A percentile compares a stretch with the other conserved stretches of the same genome.
These are phyloP conservation scores for Apotomis capreana DNA, from an alignment of 2,888 invertebrate genomes.

Conservation along the genomic window DNA sequence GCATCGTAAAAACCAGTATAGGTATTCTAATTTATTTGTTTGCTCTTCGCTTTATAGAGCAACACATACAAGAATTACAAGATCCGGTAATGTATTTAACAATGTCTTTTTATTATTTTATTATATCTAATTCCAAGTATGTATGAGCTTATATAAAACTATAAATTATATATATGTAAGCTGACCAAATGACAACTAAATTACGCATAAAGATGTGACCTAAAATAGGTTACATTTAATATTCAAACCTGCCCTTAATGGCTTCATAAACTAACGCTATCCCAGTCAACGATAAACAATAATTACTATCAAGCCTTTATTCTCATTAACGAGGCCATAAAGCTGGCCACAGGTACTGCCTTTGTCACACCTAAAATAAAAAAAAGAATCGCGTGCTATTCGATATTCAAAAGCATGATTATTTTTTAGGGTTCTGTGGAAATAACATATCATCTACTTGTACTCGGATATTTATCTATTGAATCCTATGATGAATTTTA, in stretches of 20 bases:
- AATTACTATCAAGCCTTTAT: slow-evolving; percentile 12
- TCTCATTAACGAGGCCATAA: slow-evolving; percentile 25
- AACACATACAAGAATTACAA: no score
- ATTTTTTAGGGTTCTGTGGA: slow-evolving; percentile 11
- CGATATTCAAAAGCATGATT: slow-evolving; percentile 7
- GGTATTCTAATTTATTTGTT: no score
- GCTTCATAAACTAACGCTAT: slow-evolving; percentile 1
- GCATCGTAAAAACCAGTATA: no score
- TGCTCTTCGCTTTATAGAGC: no score
- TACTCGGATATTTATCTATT: no score
- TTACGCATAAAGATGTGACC: background rate
- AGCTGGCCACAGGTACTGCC: background rate
- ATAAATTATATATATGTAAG: background rate
- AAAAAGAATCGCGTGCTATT: slow-evolving; percentile 27
- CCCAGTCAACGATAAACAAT: slow-evolving; percentile 14
- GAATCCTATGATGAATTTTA: no score
- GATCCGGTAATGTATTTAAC: no score
- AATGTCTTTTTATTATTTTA: no score
- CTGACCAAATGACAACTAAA: background rate
- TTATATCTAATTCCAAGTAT: no score
- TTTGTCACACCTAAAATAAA: slow-evolving; percentile 18
- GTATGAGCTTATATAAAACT: no score
- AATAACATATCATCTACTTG: background rate
- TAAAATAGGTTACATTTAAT: background rate
- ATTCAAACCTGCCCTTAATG: slow-evolving; percentile 4